Percentiles rank a stretch among this genome's conserved stretches.
Conservation (phyloP, 2,113 vertebrate species). For the Camelus bactrianus region DNA sequence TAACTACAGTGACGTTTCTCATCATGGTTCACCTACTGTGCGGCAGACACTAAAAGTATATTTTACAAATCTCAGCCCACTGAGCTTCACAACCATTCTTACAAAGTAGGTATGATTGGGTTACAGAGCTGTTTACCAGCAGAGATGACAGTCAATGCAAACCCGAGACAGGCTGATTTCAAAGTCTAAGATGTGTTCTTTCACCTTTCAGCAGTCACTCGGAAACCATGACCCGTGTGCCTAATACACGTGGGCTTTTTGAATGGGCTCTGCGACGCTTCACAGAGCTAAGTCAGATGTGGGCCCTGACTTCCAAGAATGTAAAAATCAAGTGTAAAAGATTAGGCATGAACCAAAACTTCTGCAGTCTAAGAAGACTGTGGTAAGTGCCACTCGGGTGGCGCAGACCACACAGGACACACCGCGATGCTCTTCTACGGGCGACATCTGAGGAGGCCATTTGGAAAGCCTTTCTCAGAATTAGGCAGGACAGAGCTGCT, state of each 20-base stretch:
- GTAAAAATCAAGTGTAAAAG: conserved; percentile 40
- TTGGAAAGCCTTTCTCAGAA: neutral
- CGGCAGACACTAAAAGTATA: neutral
- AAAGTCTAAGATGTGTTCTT: neutral
- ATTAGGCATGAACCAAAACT: neutral
- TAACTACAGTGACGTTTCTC: neutral
- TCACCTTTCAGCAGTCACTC: neutral
- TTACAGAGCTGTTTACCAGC: neutral
- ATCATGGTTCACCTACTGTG: neutral
- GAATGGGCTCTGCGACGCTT: neutral
- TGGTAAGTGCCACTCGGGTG: neutral
- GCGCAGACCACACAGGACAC: neutral
- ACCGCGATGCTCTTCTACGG: neutral
- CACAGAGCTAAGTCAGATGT: neutral
- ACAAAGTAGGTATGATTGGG: neutral
- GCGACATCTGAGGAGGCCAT: neutral
- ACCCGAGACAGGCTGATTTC: neutral
- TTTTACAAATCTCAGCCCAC: neutral
- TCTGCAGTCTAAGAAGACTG: neutral
- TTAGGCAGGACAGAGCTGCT: neutral
- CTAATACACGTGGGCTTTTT: neutral
- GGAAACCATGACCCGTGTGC: neutral
- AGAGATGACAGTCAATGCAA: neutral
- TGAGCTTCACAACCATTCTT: conserved; percentile 10
- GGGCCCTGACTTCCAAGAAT: neutral